A percentile compares a stretch with the other conserved stretches of the same genome.
Evolutionary conservation across 2,113 vertebrate genomes (phyloP).

Genomic region (Clarias magur): DNA sequence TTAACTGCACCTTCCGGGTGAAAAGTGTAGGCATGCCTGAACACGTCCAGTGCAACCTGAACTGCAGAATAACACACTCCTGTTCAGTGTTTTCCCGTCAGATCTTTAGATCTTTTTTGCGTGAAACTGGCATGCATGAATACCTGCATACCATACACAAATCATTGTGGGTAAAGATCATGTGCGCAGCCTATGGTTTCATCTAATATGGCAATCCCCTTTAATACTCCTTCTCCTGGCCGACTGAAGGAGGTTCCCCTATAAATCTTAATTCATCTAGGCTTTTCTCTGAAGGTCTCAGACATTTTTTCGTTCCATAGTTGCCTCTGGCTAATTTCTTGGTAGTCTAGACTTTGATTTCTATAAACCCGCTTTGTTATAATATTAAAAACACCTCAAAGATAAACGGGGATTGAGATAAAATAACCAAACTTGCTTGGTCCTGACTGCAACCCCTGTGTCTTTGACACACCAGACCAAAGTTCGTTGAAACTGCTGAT

Average conservation of each 20-base stretch:
- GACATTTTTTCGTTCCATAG: not conserved
- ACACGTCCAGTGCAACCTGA: conserved; percentile 5
- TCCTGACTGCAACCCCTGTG: not conserved
- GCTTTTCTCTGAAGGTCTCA: not conserved
- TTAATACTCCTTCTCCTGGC: not conserved
- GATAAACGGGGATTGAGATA: not conserved
- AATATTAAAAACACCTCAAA: not conserved
- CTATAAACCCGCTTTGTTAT: not conserved
- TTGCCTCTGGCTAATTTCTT: conserved; percentile 13
- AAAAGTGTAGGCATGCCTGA: conserved; percentile 14
- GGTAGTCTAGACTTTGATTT: conserved; percentile 2
- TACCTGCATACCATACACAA: not conserved
- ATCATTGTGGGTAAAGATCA: not conserved
- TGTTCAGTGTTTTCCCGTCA: not conserved
- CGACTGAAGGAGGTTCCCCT: not conserved
- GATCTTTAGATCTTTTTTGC: not conserved
- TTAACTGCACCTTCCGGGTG: conserved; percentile 28
- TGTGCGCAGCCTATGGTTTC: not conserved
- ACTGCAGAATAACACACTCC: not conserved
- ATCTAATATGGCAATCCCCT: not conserved
- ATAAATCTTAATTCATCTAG: not conserved
- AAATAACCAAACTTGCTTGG: not conserved
- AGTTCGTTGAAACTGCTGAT: conserved; percentile 35
- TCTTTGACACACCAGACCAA: conserved; percentile 13
- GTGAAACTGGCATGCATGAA: not conserved